Base-by-base conservation (phyloP, 2,888 invertebrate genomes). In the Spisula subtruncata region DNA sequence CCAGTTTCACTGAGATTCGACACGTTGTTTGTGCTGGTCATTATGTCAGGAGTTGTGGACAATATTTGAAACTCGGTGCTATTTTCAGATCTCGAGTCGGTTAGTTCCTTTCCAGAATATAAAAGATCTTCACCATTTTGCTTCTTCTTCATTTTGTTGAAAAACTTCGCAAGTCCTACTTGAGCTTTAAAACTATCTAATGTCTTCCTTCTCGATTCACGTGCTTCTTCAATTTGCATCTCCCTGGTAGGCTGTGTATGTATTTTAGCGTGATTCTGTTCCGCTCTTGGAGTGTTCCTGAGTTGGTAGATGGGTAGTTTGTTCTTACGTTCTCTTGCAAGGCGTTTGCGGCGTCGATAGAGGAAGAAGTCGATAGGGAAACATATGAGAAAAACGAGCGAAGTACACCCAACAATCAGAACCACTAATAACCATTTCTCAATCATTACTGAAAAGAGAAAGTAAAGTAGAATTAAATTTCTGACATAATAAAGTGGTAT, bases 361-460 rank as follows among this genome's bases (percentile, higher is more conserved):
- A 91, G 89, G 84, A 71, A 91, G 83, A 91, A 91, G 83, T 91
- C 91, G 56, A 91, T 91, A n/a, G 91, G 91, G 66, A 91, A 90
- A 75, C 90, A 91, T 41, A 91, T 71, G 54, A 91, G 35, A 46
- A 91, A 91, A 16, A 91, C 81, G 20, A 91, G 80, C 2, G 91
- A 86, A 1, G 91, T 91, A 48, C 90, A 85, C 29, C 90, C 91
- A 32, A 91, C 89, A 35, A 91, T 90, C 0, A 91, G 87, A 6
- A 91, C 18, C 16, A 91, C 91, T 4, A 91, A 83, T 46, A 90
- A 51, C 91, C 91, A 91, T 85, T 91, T 91, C 81, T 91, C 91
- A 46, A 87, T 71, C 91, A 91, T 91, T 6, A 41, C 91, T 91
- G 83, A 88, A 91, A 90, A n/a, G 18, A 41, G 41, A 41, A 41